Evolutionary conservation across 2,888 invertebrate genomes (phyloP), one percentile per base, ranked within the genome.

Genomic region (Clistopyga incitator): DNA sequence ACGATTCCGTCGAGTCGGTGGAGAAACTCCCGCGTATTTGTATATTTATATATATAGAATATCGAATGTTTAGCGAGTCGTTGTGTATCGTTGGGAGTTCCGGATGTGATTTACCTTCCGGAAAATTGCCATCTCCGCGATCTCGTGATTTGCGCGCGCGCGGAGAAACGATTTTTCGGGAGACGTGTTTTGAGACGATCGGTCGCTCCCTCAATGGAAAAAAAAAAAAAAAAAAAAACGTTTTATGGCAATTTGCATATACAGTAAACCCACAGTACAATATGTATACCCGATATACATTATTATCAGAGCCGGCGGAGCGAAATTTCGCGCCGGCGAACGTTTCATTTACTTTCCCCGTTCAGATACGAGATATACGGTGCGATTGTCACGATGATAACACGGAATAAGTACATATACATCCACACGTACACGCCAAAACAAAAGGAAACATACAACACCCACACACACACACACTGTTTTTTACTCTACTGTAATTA

Each of bases 401-500:
- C 52, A 64, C 72, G n/a, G 29, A 81, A 34, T 15, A 18, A 42
- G 34, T 38, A 71, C 47, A 42, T 42, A 75, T 42, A 80, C 68
- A 78, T 70, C 74, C 74, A 75, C 64, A 59, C 79, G 56, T 34
- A 56, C 20, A 76, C 67, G 78, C 20, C 56, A 76, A 65, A 76
- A 18, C n/a, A n/a, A 64, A 64, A 72, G 65, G 68, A 81, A 71
- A 78, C 65, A 75, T 70, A 76, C 64, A 38, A 76, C 77, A n/a
- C n/a, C n/a, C n/a, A n/a, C n/a, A n/a, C n/a, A n/a, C n/a, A n/a
- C n/a, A n/a, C n/a, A 45, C 52, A 76, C 82, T 80, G 85, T 86
- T 87, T 86, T 87, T 87, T 86, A 86, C 86, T 85, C 85, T 82
- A 82, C 65, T 86, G 85, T 86, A 85, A 86, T 86, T 84, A 85